phyloP scores from a whole-genome alignment of 2,113 vertebrate species.

The Candoia aspera region DNA sequence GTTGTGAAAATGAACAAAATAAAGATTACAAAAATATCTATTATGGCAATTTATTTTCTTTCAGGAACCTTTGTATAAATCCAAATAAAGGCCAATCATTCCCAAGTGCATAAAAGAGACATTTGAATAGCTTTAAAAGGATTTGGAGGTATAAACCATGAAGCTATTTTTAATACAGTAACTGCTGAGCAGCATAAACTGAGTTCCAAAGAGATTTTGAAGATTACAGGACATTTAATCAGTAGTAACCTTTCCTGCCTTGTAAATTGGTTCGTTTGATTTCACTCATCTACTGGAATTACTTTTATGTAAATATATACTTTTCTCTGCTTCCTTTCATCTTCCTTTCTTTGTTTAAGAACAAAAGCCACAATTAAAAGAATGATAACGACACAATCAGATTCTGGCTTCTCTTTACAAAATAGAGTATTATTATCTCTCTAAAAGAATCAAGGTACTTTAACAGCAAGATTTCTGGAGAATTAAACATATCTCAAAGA shows the following conservation, averaged over 20 bases:
- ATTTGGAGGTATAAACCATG: slow-evolving; percentile 19
- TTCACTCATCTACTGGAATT: slow-evolving; percentile 65
- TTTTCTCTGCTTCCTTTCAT: slow-evolving; percentile 49
- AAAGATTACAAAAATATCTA: not conserved
- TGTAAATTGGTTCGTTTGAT: slow-evolving; percentile 64
- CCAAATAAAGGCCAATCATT: slow-evolving; percentile 4
- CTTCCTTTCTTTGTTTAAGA: slow-evolving; percentile 41
- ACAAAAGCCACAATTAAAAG: slow-evolving; percentile 64
- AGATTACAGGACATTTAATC: slow-evolving; percentile 63
- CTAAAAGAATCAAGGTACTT: slow-evolving; percentile 32
- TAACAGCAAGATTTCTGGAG: slow-evolving; percentile 34
- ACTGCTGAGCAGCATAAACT: slow-evolving; percentile 25
- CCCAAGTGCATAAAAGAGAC: not conserved
- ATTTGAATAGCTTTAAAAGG: slow-evolving; percentile 30
- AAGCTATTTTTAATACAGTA: slow-evolving; percentile 38
- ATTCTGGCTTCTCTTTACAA: slow-evolving; percentile 35
- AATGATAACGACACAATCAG: slow-evolving; percentile 54
- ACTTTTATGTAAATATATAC: slow-evolving; percentile 65
- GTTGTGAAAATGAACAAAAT: not conserved
- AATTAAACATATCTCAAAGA: slow-evolving; percentile 44
- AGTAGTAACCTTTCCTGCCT: slow-evolving; percentile 66
- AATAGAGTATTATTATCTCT: slow-evolving; percentile 27
- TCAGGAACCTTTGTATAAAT: not conserved
- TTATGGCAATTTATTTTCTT: not conserved
- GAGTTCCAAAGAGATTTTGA: slow-evolving; percentile 50